A percentile compares a stretch with the other conserved stretches of the same genome.
Conservation (phyloP, 2,888 invertebrate genomes). For the Mellilla xanthometata region DNA sequence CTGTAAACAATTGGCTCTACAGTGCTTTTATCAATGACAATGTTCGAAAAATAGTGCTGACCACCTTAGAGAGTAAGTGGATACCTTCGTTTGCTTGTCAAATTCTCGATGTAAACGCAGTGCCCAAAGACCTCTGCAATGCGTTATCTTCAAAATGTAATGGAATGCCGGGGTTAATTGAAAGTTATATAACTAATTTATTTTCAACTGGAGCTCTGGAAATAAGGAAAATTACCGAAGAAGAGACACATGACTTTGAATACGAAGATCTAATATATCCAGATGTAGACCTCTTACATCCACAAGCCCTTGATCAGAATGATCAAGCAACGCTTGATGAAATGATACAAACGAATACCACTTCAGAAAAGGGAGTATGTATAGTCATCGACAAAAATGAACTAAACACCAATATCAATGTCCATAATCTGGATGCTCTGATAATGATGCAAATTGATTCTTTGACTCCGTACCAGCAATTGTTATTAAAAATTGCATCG, state of each 20-base stretch:
- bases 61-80: conserved; percentile 58
- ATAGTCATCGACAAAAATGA: conserved; percentile 58
- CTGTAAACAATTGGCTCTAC: conserved; percentile 66
- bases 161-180: conserved; percentile 78
- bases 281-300: conserved; percentile 48
- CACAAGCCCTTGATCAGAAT: conserved; percentile 55
- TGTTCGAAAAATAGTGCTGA: conserved; percentile 68
- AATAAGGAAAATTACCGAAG: conserved; percentile 49
- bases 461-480: conserved; percentile 83
- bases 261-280: conserved; percentile 65
- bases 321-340: conserved; percentile 56
- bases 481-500: conserved; percentile 83
- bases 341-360: conserved; percentile 46
- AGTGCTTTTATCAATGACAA: conserved; percentile 60
- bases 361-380: conserved; percentile 56
- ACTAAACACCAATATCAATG: conserved; percentile 60
- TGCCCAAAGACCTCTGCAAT: conserved; percentile 76
- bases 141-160: conserved; percentile 69
- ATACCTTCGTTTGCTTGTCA: conserved; percentile 82
- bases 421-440: conserved; percentile 70
- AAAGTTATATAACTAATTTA: conserved; percentile 74
- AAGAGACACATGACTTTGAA: conserved; percentile 47
- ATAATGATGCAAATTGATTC: conserved; percentile 81
- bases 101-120: conserved; percentile 81
- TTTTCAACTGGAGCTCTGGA: conserved; percentile 73